A percentile compares a stretch with the other conserved stretches of the same genome.
Conservation (phyloP, 2,797 vertebrate genomes). For the Numenius phaeopus region DNA sequence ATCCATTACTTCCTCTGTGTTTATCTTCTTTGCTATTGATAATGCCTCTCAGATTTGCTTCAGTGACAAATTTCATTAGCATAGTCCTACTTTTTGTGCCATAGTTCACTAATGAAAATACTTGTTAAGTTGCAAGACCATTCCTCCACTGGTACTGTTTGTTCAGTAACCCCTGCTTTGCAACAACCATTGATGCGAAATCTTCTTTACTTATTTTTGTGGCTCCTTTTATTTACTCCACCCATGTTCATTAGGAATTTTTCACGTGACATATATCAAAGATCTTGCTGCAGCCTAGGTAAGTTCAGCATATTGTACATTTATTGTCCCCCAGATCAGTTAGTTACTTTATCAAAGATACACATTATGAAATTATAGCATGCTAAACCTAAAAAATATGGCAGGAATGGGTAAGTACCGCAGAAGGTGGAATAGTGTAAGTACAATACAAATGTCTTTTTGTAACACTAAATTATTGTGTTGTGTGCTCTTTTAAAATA, state of each 20-base stretch:
- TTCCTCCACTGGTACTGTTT: neutral
- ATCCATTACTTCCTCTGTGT: neutral
- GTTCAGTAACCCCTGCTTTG: neutral
- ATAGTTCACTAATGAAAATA: neutral
- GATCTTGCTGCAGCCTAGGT: neutral
- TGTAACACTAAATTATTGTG: neutral
- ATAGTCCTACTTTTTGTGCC: neutral
- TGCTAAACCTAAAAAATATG: neutral
- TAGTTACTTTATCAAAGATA: neutral
- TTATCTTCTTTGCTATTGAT: neutral
- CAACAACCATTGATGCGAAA: neutral
- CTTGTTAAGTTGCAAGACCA: neutral
- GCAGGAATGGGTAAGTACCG: neutral
- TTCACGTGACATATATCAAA: neutral
- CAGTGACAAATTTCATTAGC: neutral
- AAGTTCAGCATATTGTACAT: neutral
- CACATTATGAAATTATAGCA: neutral
- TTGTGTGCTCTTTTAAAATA: neutral
- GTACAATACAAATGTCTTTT: neutral
- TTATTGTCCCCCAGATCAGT: neutral
- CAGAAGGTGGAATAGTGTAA: neutral
- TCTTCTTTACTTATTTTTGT: neutral
- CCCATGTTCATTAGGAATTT: neutral
- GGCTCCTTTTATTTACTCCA: neutral
- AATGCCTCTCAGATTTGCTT: neutral